phyloP scores from a whole-genome alignment of 2,797 vertebrate species.

The Halcyon leucocephala region DNA sequence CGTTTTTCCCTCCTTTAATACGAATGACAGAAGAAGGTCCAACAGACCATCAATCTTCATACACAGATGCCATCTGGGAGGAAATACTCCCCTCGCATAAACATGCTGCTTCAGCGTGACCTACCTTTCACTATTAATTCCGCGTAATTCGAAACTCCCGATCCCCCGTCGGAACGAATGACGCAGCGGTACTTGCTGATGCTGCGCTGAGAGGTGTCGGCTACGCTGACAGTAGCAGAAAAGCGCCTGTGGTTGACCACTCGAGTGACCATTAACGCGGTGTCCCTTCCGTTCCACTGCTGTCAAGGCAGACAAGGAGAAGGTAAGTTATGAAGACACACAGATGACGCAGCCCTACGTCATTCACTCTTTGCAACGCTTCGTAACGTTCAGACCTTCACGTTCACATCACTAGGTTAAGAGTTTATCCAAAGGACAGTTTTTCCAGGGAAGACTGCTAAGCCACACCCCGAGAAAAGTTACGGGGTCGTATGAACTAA shows the following conservation, averaged over 20 bases:
- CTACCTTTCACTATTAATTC: constrained; percentile 93
- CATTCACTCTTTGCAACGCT: fast-evolving
- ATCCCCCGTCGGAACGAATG: constrained; percentile 93
- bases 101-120: not conserved
- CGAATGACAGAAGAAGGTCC: not conserved
- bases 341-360: fast-evolving
- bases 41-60: fast-evolving
- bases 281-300: constrained; percentile 97
- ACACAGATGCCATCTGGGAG: not conserved
- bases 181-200: constrained; percentile 94
- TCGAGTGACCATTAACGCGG: constrained; percentile 93
- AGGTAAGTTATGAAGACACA: not conserved
- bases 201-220: constrained; percentile 92
- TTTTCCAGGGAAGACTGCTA: not conserved
- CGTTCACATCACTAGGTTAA: fast-evolving
- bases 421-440: not conserved
- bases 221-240: constrained; percentile 92
- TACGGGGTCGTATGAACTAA: not conserved
- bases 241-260: constrained; percentile 96
- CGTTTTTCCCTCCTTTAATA: not conserved
- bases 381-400: fast-evolving
- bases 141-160: constrained; percentile 95
- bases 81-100: not conserved
- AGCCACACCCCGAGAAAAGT: not conserved
- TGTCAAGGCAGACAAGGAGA: constrained; percentile 61